Base-by-base conservation (phyloP, 2,113 vertebrate species). In the Chlorodrepanis virens region DNA sequence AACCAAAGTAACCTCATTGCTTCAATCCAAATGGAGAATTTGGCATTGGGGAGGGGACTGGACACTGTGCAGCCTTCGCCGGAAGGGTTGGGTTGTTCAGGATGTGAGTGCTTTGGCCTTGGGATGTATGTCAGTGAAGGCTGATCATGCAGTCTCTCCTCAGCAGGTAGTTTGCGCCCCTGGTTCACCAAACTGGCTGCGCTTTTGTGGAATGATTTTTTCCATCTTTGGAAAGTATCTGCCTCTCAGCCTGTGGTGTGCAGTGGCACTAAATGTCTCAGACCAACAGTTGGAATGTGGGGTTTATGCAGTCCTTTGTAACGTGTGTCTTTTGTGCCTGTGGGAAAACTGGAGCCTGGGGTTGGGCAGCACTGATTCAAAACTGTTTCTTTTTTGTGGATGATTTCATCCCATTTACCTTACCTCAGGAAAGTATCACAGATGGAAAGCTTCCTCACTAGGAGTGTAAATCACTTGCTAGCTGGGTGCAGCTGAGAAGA, bases 41-140 rank as follows among this genome's bases (percentile, higher is more conserved):
- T 39, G 52, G 42, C 39, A 4, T 19, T 22, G 12, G 49, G 19
- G 67, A 8, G 3, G 49, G 15, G 11, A 18, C 25, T 44, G 50
- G 35, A 24, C 1, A 2, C 37, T 47, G 20, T 37, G 21, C 52
- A 68, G 56, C 40, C 56, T 57, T 31, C 0, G 0, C 44, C n/a
- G 67, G 78, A 63, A 60, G 29, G 42, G 6, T 50, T 71, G 44
- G 14, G 13, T 60, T 47, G 25, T 47, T 87, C 14, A 24, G 42
- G 56, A 28, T 2, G 1, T 33, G n/a, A 65, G 29, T 0, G 0
- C n/a, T 72, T 76, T 15, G 9, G 22, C 47, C 39, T 31, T 0
- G 0, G 74, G 10, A 16, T 47, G n/a, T 12, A 2, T 6, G 8
- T 68, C 53, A 28, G 29, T 14, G 60, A 61, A 72, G 56, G 37